These are phyloP conservation scores for Athrips mouffetella DNA, from an alignment of 2,888 invertebrate species.

Conservation along the genomic window DNA sequence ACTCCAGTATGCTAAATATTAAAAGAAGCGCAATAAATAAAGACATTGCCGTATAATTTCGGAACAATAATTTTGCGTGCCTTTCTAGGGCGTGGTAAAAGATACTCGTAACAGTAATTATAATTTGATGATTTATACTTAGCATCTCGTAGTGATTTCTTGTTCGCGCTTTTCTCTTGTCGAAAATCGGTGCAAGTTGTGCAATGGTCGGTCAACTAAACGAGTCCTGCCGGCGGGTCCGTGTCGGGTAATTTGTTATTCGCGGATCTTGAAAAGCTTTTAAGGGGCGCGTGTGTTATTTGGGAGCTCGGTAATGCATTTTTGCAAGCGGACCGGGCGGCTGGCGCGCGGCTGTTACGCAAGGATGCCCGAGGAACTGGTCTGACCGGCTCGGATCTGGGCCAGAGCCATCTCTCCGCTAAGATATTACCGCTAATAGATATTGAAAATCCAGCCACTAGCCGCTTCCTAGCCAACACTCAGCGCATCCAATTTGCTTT, in stretches of 20 bases:
- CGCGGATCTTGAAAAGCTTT: conserved; percentile 64
- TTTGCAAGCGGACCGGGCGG: conserved; percentile 58
- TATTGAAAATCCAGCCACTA: conserved; percentile 55
- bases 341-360: conserved; percentile 55
- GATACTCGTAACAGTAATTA: conserved; percentile 60
- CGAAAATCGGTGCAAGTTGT: conserved; percentile 62
- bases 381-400: conserved; percentile 71
- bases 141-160: conserved; percentile 45
- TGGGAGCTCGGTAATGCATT: conserved; percentile 67
- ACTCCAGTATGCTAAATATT: conserved; percentile 45
- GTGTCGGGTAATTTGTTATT: conserved; percentile 54
- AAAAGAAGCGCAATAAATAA: conserved; percentile 67
- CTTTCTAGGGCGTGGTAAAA: conserved; percentile 63
- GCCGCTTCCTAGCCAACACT: conserved; percentile 25
- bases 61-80: conserved; percentile 65
- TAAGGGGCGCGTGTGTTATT: conserved; percentile 64
- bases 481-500: conserved; percentile 39
- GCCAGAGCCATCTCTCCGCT: conserved; percentile 71
- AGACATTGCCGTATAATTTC: conserved; percentile 62
- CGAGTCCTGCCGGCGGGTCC: conserved; percentile 39
- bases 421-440: conserved; percentile 73
- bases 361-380: conserved; percentile 70
- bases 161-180: conserved; percentile 51
- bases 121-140: conserved; percentile 69
- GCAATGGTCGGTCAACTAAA: conserved; percentile 49